These are phyloP conservation scores for Thryonomys swinderianus DNA, from an alignment of 2,113 vertebrate species.

Conservation along the genomic window DNA sequence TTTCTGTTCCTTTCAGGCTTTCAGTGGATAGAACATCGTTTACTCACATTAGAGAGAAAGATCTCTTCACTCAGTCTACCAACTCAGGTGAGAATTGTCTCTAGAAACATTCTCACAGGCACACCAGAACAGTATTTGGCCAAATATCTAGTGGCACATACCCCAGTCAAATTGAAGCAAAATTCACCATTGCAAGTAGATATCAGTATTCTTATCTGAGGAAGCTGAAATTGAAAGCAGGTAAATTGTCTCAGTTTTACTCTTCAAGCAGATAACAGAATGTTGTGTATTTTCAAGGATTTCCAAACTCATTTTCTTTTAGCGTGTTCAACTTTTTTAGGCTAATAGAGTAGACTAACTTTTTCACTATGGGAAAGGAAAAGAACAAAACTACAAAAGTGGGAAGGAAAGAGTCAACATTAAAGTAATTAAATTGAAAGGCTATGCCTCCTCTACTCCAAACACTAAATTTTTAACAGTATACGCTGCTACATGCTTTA, in stretches of 20 bases:
- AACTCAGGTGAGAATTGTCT: not conserved
- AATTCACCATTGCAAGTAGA: not conserved
- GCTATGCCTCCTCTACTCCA: rapidly evolving
- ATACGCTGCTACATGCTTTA: not conserved
- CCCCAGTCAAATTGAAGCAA: not conserved
- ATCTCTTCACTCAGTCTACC: not conserved
- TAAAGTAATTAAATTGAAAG: not conserved
- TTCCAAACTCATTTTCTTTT: not conserved
- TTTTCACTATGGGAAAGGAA: not conserved
- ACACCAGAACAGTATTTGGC: not conserved
- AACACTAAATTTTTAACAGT: not conserved
- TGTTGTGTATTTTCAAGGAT: not conserved
- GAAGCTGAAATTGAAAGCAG: not conserved
- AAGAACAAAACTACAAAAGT: not conserved
- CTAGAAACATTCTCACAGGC: not conserved
- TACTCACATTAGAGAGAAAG: rapidly evolving
- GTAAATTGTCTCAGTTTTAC: not conserved
- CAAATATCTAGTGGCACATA: not conserved
- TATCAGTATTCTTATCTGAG: not conserved
- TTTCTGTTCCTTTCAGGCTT: not conserved
- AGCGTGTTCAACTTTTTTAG: not conserved
- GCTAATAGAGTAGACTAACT: not conserved
- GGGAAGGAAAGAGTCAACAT: not conserved
- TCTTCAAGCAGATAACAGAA: not conserved
- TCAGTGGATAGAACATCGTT: not conserved